Evolutionary conservation across 2,113 vertebrate genomes (phyloP), one percentile per base, ranked within the genome.

Genomic region (Speoplatyrhinus poulsoni): DNA sequence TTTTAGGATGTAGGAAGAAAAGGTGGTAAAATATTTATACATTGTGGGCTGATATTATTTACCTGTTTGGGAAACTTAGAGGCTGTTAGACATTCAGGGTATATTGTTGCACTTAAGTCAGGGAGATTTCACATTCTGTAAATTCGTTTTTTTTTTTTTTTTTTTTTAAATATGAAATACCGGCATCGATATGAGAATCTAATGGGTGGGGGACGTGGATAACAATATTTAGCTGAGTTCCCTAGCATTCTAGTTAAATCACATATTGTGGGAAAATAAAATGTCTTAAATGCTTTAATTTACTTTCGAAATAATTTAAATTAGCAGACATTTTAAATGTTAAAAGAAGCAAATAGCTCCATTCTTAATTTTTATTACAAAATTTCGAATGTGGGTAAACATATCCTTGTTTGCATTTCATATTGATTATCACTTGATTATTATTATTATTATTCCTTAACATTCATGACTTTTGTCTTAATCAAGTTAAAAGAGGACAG

Each of bases 351-450:
- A 32, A 52, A 68, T 49, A 63, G 55, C 77, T 79, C 62, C 26
- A 65, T 72, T 78, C 50, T 60, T 66, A 74, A 77, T 64, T 67
- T 73, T 80, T 62, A 68, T 84, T 81, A 62, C 67, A 65, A 12
- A 71, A 67, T 61, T 71, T 58, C 66, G 65, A 74, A 80, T 79
- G 13, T 69, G 73, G 75, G 56, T 69, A 77, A 11, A 75, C 73
- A 74, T 73, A 60, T 82, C 49, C 49, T 19, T 9, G 3, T 17
- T 56, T 3, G 10, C 3, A 26, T 6, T 56, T 19, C 6, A 56
- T 59, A 10, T 59, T 12, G 32, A 33, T 32, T 11, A 12, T 32
- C 13, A 36, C 26, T 26, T 26, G 26, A 26, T 26, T 59, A 33
- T 32, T 11, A 12, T 32, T 33, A 12, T 33, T n/a, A 55, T 17